Base-by-base conservation (phyloP, 2,888 invertebrate species). In the Eilema griseolum region DNA sequence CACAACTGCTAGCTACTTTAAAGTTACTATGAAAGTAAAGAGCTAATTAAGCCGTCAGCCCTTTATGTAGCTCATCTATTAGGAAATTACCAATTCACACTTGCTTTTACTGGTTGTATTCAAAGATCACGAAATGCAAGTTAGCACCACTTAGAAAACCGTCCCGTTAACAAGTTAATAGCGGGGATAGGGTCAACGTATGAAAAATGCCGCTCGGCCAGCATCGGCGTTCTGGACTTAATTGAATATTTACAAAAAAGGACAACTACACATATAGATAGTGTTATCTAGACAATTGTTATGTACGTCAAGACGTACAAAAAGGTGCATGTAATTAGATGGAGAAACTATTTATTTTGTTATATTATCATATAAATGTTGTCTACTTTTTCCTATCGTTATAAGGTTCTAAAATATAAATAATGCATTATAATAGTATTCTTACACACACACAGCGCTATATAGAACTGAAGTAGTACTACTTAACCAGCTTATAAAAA, bases 141-240 rank as follows among this genome's bases (percentile, higher is more conserved):
- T 95, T 94, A 94, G 89, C 94, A 93, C 92, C 92, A 92, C 84
- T 85, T 83, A 82, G 84, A 75, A 84, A 87, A 88, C 82, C 85
- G 85, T 85, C 78, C 84, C 83, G 75, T 81, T 72, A 78, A 82
- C 73, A 67, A 79, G 70, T 74, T 73, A 77, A 80, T 73, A 76
- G 74, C 73, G n/a, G 61, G 46, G 46, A 52, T 73, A 75, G 70
- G 63, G 70, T 65, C 52, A 24, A 60, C 10, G 46, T 52, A 72
- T 65, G 67, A 75, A 74, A 61, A 71, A 64, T 69, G 31, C 24
- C 67, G 23, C 57, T 33, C 33, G 10, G 16, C 11, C 28, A n/a
- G 31, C 23, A 8, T n/a, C 20, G n/a, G 7, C 20, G 31, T n/a
- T 61, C 20, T 61, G n/a, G n/a, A 61, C 61, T 31, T 61, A 20